Percentiles rank a stretch among this genome's conserved stretches.
phyloP scores from a whole-genome alignment of 2,888 invertebrate species.

The Aricia artaxerxes region DNA sequence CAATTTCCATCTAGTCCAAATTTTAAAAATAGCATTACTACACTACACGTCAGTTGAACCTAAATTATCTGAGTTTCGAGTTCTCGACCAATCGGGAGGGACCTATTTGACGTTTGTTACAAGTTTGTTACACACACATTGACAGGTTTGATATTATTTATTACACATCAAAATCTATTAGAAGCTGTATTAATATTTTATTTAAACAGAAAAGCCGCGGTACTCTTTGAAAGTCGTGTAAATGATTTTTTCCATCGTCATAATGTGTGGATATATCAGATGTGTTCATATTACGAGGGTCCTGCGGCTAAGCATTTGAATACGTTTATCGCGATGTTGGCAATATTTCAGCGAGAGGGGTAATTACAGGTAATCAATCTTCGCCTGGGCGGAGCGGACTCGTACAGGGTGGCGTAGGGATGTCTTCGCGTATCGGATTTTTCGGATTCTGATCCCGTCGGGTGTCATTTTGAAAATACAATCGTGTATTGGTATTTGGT shows the following conservation, averaged over 20 bases:
- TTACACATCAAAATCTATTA: too few relatives aligned
- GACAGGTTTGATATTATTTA: too few relatives aligned
- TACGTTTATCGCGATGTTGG: conserved; percentile 41
- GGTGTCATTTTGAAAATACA: not conserved
- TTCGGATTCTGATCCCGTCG: conserved; percentile 19
- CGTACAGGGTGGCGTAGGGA: conserved; percentile 47
- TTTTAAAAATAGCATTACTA: too few relatives aligned
- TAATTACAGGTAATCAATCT: conserved; percentile 78
- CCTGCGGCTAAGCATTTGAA: conserved; percentile 11
- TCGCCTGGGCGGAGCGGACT: conserved; percentile 63
- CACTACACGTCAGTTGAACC: too few relatives aligned
- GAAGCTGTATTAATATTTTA: too few relatives aligned
- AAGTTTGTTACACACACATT: too few relatives aligned
- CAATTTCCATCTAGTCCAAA: too few relatives aligned
- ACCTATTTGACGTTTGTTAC: too few relatives aligned
- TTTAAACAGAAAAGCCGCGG: not conserved
- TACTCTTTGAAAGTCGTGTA: not conserved
- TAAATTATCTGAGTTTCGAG: too few relatives aligned
- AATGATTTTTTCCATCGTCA: not conserved
- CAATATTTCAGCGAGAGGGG: conserved; percentile 63
- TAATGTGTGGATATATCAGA: not conserved
- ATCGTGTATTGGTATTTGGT: too few relatives aligned
- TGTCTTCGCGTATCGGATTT: conserved; percentile 30
- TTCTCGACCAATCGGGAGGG: too few relatives aligned
- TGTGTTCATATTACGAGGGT: conserved; percentile 1